Evolutionary conservation across 2,113 vertebrate genomes (phyloP).

Genomic region (Nestor notabilis): DNA sequence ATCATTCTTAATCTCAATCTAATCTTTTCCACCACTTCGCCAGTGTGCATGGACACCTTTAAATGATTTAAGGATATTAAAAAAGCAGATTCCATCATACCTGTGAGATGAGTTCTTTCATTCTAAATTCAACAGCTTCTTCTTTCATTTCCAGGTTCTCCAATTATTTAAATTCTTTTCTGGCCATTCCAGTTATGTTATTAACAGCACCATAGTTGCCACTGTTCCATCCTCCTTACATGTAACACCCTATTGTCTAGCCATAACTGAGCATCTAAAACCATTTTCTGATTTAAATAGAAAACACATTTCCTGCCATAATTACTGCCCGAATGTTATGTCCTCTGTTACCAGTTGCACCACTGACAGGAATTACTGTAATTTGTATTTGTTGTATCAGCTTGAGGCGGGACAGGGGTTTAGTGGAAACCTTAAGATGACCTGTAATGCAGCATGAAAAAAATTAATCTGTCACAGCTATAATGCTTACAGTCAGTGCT

Average conservation of each 20-base stretch:
- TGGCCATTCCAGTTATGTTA: neutral
- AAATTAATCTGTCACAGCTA: neutral
- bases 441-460: neutral
- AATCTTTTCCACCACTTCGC: neutral
- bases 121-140: neutral
- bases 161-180: neutral
- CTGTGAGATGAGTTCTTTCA: neutral
- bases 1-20: neutral
- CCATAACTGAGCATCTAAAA: neutral
- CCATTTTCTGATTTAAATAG: neutral
- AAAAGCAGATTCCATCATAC: neutral
- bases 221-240: neutral
- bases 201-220: neutral
- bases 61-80: neutral
- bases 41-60: neutral
- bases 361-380: neutral
- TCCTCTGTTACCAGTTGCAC: neutral
- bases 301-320: neutral
- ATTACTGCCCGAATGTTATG: neutral
- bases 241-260: neutral
- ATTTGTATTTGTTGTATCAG: neutral
- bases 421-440: neutral
- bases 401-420: neutral
- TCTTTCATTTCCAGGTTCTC: neutral
- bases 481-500: neutral